Base-by-base conservation (phyloP, 2,888 invertebrate species). In the Eurytoma californica region DNA sequence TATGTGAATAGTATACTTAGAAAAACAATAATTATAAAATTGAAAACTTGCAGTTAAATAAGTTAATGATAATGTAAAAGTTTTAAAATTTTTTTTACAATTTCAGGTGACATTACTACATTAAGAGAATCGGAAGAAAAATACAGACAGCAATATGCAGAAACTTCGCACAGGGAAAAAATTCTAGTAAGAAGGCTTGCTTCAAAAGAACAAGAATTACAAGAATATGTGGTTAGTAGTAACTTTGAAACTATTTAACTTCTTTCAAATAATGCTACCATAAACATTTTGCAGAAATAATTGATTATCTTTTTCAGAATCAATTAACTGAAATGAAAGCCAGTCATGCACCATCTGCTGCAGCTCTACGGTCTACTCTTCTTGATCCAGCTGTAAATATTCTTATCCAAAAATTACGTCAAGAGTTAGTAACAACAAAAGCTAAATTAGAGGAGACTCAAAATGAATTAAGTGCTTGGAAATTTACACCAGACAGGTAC, bases 391-490 rank as follows among this genome's bases (percentile, higher is more conserved):
- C 98, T 57, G 97, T 98, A 58, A 98, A 98, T 92, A 93, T 98
- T 84, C 93, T 98, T 82, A 95, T 98, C 87, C 95, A 97, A 89
- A 95, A 96, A 89, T 93, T 99, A 88, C 95, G 97, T 86, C 95
- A 96, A 89, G 98, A 99, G 91, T 92, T 98, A 82, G 95, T 96
- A 79, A 94, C 95, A 70, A 96, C 97, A 24, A 96, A 97, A 90
- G 95, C 97, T 73, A 95, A 96, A 89, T 92, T 98, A 84, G 98
- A 98, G 90, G 98, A 98, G 91, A 98, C 98, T 20, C 98, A 98
- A 91, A 98, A 97, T 91, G 99, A 99, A 92, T 92, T 99, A 65
- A 96, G 97, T 76, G 98, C 99, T 3, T 99, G 98, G 98, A 99
- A 99, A 91, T 99, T 99, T 91, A 98, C 98, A 16, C 98, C 98